Evolutionary conservation across 1,140 invertebrate species (phyloP), one percentile per base, ranked within the genome.

Genomic region (Hycleus cichorii): DNA sequence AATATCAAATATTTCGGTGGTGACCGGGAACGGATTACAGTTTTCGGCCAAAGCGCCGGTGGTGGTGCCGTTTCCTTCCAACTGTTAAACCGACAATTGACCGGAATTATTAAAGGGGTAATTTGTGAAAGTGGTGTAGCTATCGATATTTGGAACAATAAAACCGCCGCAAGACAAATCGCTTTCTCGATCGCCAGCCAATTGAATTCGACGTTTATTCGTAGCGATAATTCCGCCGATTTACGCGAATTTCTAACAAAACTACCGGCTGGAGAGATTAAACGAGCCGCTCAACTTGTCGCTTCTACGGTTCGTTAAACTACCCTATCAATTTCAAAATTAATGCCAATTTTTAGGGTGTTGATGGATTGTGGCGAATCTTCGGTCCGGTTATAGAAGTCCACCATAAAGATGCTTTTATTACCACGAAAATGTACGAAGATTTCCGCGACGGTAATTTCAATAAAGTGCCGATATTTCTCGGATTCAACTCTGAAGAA

Each of bases 1-100:
- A 78, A 78, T 56, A 80, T 80, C 24, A 46, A 48, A n/a, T 27
- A 48, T 39, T 81, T 81, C 56, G 69, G 74, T 49, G 80, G 80
- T 4, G 72, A 80, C 59, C 69, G 72, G 5, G 63, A 71, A 10
- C 66, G 68, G 48, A 72, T 80, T 12, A 80, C 79, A 2, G 60
- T 81, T n/a, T 67, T 76, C 64, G 80, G 80, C 11, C 70, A 75
- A 39, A 75, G 72, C 54, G 69, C 78, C 3, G 79, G 79, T 0
- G 78, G 73, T n/a, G 66, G 62, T 7, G 64, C 64, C 4, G 70
- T 72, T 8, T 78, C 78, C 2, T 75, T 39, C 42, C 46, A 12
- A 51, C 12, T 39, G 1, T 10, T n/a, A 11, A n/a, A 8, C 44
- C 6, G n/a, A 24, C 7, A n/a, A 11, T 44, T 47, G 3, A 50